Evolutionary conservation across 2,888 invertebrate species (phyloP), one percentile per base, ranked within the genome.

Genomic region (Agrenia bidenticulata): DNA sequence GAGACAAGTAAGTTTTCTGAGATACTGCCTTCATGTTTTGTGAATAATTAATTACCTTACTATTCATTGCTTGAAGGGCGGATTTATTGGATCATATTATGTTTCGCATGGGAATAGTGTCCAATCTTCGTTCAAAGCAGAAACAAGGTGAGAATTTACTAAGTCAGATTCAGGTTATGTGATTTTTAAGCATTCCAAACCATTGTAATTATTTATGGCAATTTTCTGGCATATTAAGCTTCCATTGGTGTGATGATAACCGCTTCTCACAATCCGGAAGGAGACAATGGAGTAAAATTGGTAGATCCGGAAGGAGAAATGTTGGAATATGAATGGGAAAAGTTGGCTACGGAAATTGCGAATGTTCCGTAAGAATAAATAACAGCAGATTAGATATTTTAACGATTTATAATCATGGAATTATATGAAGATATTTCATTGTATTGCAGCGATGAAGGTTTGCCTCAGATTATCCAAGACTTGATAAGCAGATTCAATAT

Each of bases 221-320:
- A n/a, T n/a, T 45, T 45, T 24, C 19, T 51, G 21, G 5, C 4
- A 5, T 51, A 5, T 60, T 42, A 37, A 82, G 88, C 88, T 77
- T 85, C 88, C 39, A 89, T 96, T 77, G 99, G 99, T 49, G 85
- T 97, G n/a, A 97, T 99, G 97, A 93, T 99, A 67, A 99, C 99
- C 0, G 99, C 99, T 0, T 98, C 98, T 0, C 99, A 99, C 80
- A 99, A 99, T 81, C 89, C 96, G 50, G 94, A 90, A 79, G 88
- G 88, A 0, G 98, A 98, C 79, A 98, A 98, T 80, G 98, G 98
- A 1, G 91, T 96, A 1, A 99, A 99, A 80, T 82, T 99, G 54
- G 87, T 99, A 51, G 98, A 99, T 81, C 95, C 96, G 1, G 86
- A 86, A 73, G 99, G 99, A 0, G 97, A 97, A 81, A 99, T 99